A percentile compares a stretch with the other conserved stretches of the same genome.
These are phyloP conservation scores for Erinaceus europaeus DNA, from an alignment of 2,113 vertebrate genomes.

Conservation along the genomic window DNA sequence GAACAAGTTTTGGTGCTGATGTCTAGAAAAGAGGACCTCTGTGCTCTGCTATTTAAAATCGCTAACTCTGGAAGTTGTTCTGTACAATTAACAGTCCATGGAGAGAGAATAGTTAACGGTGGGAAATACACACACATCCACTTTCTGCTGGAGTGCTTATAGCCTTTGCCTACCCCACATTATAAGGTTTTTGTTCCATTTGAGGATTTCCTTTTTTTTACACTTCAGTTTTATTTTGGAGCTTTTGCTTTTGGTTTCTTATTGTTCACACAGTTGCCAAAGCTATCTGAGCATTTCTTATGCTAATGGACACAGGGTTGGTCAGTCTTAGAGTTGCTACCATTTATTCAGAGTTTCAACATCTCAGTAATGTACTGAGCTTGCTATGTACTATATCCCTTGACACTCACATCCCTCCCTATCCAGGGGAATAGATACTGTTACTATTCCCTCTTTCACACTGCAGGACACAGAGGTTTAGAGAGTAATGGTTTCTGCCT, in stretches of 20 bases:
- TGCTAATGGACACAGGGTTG: neutral
- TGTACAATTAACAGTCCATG: too few relatives aligned
- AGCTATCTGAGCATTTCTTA: neutral
- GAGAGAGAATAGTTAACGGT: too few relatives aligned
- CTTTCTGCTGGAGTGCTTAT: neutral
- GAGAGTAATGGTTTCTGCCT: neutral
- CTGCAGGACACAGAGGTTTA: accelerated
- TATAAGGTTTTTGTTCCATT: neutral
- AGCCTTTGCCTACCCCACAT: neutral
- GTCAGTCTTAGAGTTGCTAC: neutral
- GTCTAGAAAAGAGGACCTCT: too few relatives aligned
- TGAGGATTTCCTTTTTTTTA: neutral
- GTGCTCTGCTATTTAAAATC: too few relatives aligned
- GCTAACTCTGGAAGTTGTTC: too few relatives aligned
- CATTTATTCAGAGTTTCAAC: neutral
- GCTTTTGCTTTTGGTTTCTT: neutral
- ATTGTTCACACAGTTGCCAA: neutral
- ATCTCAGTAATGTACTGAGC: neutral
- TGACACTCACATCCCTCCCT: neutral
- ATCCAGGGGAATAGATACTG: neutral
- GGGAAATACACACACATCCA: neutral
- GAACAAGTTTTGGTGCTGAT: too few relatives aligned
- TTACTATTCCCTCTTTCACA: neutral
- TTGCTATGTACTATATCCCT: neutral
- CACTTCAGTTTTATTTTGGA: neutral